phyloP scores from a whole-genome alignment of 2,797 vertebrate species.

The Pygocentrus nattereri region DNA sequence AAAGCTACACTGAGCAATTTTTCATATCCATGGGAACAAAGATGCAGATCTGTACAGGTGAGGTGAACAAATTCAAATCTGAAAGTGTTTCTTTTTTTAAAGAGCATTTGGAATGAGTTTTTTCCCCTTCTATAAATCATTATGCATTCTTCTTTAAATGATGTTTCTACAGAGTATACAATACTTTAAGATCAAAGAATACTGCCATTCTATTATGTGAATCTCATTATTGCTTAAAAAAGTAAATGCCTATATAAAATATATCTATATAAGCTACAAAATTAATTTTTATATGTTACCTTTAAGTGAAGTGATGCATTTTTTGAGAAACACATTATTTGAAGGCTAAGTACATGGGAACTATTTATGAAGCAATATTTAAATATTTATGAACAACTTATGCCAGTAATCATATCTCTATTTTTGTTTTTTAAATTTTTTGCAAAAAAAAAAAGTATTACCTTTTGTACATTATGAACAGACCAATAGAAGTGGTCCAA shows the following conservation, averaged over 20 bases:
- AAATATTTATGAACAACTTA: too few species aligned
- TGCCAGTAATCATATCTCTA: too few species aligned
- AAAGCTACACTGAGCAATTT: conserved; percentile 8
- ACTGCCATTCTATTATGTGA: conserved; percentile 72
- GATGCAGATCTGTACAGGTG: conserved; percentile 30
- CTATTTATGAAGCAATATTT: too few species aligned
- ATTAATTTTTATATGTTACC: conserved; percentile 64
- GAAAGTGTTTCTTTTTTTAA: conserved; percentile 2
- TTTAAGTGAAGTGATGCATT: conserved; percentile 61
- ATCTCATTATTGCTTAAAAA: conserved; percentile 68
- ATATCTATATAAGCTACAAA: conserved; percentile 58
- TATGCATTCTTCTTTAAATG: conserved; percentile 60
- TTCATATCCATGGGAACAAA: conserved; percentile 1
- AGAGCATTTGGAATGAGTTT: neutral
- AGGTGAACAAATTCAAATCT: neutral
- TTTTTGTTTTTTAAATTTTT: too few species aligned
- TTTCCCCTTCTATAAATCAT: conserved; percentile 44
- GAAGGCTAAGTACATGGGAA: too few species aligned
- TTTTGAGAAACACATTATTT: conserved; percentile 15
- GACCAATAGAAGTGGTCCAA: too few species aligned
- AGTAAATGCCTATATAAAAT: conserved; percentile 60
- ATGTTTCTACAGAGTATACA: conserved; percentile 60
- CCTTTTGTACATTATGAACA: too few species aligned
- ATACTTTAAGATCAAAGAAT: conserved; percentile 62
- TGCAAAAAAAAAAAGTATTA: too few species aligned